A percentile compares a stretch with the other conserved stretches of the same genome.
These are phyloP conservation scores for Nansenia antarctica DNA, from an alignment of 2,113 vertebrate species.

Conservation along the genomic window DNA sequence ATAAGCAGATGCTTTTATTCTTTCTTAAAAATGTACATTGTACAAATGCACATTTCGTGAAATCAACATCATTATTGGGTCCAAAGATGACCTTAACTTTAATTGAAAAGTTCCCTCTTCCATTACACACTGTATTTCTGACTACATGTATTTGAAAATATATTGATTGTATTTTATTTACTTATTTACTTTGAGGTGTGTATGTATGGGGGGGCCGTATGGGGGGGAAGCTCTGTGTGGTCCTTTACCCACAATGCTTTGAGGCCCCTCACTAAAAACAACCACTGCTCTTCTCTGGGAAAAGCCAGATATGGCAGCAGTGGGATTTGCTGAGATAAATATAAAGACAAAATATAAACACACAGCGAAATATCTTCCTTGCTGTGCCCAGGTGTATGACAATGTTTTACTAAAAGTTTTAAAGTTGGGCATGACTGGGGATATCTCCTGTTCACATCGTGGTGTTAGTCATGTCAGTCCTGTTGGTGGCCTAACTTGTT, in stretches of 20 bases:
- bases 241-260: constrained; percentile 48
- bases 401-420: too few species aligned
- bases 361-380: too few species aligned
- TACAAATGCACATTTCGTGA: neutral
- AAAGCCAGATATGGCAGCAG: too few species aligned
- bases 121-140: neutral
- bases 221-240: constrained; percentile 56
- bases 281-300: too few species aligned
- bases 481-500: constrained; percentile 7
- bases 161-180: neutral
- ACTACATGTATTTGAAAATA: neutral
- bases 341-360: too few species aligned
- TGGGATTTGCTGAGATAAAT: too few species aligned
- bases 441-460: neutral
- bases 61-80: neutral
- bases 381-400: too few species aligned
- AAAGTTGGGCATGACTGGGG: too few species aligned
- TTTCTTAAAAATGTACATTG: neutral
- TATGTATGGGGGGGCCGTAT: neutral
- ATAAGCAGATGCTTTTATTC: neutral
- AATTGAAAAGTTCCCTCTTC: too few species aligned
- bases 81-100: too few species aligned
- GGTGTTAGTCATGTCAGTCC: neutral
- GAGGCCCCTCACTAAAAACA: too few species aligned
- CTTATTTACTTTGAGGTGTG: neutral